A percentile compares a stretch with the other conserved stretches of the same genome.
phyloP scores from a whole-genome alignment of 2,797 vertebrate species.

The Myotis findleyi region DNA sequence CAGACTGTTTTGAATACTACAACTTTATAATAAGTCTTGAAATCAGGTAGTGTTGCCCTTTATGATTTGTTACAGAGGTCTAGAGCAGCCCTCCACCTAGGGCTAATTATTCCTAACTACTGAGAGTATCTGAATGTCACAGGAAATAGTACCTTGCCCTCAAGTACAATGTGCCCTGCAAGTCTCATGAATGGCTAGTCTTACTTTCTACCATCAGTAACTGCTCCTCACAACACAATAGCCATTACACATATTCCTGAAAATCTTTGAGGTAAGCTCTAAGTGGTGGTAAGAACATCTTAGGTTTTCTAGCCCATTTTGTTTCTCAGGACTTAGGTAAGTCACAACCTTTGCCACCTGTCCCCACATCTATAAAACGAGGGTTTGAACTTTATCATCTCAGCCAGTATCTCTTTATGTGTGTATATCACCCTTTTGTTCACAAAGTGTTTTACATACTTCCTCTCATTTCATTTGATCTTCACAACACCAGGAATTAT shows the following conservation, averaged over 20 bases:
- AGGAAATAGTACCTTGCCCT: background rate
- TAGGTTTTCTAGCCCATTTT: conserved; percentile 50
- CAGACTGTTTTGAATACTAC: background rate
- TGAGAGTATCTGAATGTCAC: background rate
- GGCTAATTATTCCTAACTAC: background rate
- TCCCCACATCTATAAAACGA: conserved; percentile 19
- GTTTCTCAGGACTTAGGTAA: background rate
- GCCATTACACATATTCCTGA: background rate
- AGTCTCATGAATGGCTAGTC: background rate
- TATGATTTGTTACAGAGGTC: background rate
- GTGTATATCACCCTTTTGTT: background rate
- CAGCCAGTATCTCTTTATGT: background rate
- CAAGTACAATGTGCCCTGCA: background rate
- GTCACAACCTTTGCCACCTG: background rate
- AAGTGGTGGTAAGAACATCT: background rate
- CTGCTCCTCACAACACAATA: background rate
- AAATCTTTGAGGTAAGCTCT: background rate
- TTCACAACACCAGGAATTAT: background rate
- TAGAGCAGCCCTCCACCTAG: background rate
- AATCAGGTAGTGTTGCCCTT: background rate
- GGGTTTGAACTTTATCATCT: background rate
- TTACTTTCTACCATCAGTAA: conserved; percentile 4
- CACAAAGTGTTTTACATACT: background rate
- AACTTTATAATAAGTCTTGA: background rate
- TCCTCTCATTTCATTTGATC: background rate